These are phyloP conservation scores for Micromesistius poutassou DNA, from an alignment of 2,797 vertebrate genomes.

Conservation along the genomic window DNA sequence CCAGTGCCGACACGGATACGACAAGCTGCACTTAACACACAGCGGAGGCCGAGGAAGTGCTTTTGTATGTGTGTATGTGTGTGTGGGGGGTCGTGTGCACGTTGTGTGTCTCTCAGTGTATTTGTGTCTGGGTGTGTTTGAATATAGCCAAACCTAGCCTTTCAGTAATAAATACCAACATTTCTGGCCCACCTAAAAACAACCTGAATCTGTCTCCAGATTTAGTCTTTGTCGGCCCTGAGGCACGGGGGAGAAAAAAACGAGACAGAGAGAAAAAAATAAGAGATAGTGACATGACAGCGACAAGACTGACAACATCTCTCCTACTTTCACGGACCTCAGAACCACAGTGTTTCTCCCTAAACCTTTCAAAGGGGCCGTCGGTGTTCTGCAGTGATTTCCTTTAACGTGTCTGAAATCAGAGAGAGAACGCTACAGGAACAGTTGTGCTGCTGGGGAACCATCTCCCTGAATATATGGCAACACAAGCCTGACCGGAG, in stretches of 20 bases:
- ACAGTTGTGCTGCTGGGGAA: not conserved
- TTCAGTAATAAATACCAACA: constrained; percentile 50
- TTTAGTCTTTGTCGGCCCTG: constrained; percentile 33
- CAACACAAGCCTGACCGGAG: constrained; percentile 56
- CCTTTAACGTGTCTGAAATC: constrained; percentile 12
- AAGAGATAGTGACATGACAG: constrained; percentile 22
- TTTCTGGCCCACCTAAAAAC: constrained; percentile 54
- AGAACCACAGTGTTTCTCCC: constrained; percentile 38
- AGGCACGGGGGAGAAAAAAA: constrained; percentile 28
- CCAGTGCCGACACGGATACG: constrained; percentile 46
- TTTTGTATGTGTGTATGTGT: not conserved
- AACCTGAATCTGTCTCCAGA: constrained; percentile 54
- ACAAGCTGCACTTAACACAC: constrained; percentile 38
- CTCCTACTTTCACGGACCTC: constrained; percentile 12
- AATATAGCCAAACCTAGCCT: not conserved
- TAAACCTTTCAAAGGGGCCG: constrained; percentile 35
- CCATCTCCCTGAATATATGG: constrained; percentile 52
- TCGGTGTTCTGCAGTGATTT: not conserved
- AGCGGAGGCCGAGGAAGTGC: constrained; percentile 26
- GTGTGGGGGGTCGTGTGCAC: not conserved
- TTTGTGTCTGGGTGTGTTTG: constrained; percentile 6
- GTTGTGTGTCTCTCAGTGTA: constrained; percentile 8
- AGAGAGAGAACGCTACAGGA: not conserved
- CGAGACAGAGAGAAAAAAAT: constrained; percentile 8
- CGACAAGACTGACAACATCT: constrained; percentile 21